Base-by-base conservation (phyloP, 2,797 vertebrate species). In the Menidia menidia region DNA sequence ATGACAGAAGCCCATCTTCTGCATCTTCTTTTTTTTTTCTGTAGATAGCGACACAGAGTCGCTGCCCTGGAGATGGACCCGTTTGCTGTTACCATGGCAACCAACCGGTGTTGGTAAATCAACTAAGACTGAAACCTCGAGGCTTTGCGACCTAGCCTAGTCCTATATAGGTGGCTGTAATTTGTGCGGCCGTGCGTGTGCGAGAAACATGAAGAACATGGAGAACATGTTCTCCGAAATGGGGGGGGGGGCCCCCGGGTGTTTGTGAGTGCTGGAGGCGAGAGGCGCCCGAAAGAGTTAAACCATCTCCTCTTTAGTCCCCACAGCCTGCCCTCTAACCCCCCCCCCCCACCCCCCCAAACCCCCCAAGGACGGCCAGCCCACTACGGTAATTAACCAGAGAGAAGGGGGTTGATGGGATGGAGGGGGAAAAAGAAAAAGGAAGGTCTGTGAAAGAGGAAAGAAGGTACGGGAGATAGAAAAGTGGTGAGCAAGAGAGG, bases 341-440 rank as follows among this genome's bases (percentile, higher is more conserved):
- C 67, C 75, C 75, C 82, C 68, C 83, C 87, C 89, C 25, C 25
- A 1, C 25, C 25, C 25, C 25, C 25, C 25, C 25, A 25, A 25
- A 2, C 25, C 25, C 82, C 68, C 83, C 87, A 90, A 92, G 90
- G 90, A 90, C 88, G 3, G 69, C 71, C 69, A 75, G 75, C 77
- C 86, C 90, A 92, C 92, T 91, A 92, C 75, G 77, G 88, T 93
- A 92, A 94, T 93, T 93, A 93, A 92, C 88, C 80, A 70, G 77
- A 88, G 85, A 81, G 82, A 72, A 76, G 73, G 73, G 78, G 73
- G 67, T 63, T 88, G 89, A 85, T 87, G 82, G 75, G 80, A 82
- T 76, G 79, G 85, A 80, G 77, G 72, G 71, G 77, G 72, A 69
- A 58, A 57, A 66, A 55, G 48, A 64, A 59, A 68, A 67, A 41